These are phyloP conservation scores for Ceraclea dissimilis DNA, from an alignment of 2,888 invertebrate genomes.

Conservation along the genomic window DNA sequence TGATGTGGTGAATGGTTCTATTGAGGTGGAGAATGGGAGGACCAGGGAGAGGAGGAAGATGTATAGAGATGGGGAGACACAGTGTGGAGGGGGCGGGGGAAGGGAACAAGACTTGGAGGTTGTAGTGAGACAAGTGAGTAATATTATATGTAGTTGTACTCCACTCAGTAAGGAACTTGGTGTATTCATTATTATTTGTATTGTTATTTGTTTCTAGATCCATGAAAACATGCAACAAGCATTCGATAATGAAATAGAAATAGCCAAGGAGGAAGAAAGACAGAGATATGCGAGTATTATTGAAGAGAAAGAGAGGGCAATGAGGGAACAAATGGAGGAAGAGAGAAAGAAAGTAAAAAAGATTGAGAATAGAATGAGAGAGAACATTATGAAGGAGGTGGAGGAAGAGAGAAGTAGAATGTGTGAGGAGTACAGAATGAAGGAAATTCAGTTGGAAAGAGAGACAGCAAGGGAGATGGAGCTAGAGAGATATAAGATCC, in stretches of 20 bases:
- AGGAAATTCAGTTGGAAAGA: slow-evolving; percentile 26
- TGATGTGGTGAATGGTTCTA: too few relatives aligned
- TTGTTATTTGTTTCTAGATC: slow-evolving; percentile 14
- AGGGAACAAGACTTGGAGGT: not conserved
- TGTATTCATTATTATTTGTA: not conserved
- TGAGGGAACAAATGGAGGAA: slow-evolving; percentile 15
- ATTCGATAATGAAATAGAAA: slow-evolving; percentile 23
- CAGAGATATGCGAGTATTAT: slow-evolving; percentile 16
- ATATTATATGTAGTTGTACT: too few relatives aligned
- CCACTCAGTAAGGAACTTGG: too few relatives aligned
- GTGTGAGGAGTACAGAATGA: slow-evolving; percentile 27
- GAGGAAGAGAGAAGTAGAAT: slow-evolving; percentile 20
- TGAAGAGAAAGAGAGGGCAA: slow-evolving; percentile 14
- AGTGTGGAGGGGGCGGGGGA: not conserved
- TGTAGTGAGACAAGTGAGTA: not conserved
- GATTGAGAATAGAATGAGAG: slow-evolving; percentile 7
- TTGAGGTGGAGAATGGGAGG: too few relatives aligned
- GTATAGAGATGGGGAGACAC: slow-evolving; percentile 1
- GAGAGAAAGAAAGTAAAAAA: slow-evolving; percentile 19
- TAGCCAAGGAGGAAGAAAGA: slow-evolving; percentile 18
- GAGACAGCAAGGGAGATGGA: slow-evolving; percentile 24
- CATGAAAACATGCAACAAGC: slow-evolving; percentile 23
- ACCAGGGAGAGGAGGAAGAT: not conserved
- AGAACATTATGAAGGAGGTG: slow-evolving; percentile 25
- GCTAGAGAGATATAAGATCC: slow-evolving; percentile 27